Conservation (phyloP, 92 coral and sea anemone species). For the Bergia puertoricense region DNA sequence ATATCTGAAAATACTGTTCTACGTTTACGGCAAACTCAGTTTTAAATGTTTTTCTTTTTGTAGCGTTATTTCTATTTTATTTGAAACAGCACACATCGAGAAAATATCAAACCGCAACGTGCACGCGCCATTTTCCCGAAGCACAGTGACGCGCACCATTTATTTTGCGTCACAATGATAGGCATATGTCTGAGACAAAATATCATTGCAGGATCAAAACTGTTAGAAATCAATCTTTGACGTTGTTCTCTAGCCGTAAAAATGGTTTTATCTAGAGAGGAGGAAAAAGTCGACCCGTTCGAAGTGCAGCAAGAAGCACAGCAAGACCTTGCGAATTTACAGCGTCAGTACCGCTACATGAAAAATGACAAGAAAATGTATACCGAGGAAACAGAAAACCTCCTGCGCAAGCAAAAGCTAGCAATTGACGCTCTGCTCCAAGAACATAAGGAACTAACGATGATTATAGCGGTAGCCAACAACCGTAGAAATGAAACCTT, state of each 20-base stretch:
- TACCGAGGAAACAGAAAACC: constrained; percentile 86
- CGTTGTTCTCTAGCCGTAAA: background rate
- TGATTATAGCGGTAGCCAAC: constrained; percentile 70
- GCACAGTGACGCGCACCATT: constrained; percentile 1
- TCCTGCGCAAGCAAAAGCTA: constrained; percentile 76
- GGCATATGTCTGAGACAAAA: background rate
- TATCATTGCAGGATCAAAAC: background rate
- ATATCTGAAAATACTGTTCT: too few relatives aligned
- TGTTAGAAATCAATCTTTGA: background rate
- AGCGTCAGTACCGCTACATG: constrained; percentile 84
- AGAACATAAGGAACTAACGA: constrained; percentile 71
- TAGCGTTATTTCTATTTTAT: too few relatives aligned
- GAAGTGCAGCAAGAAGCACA: constrained; percentile 89
- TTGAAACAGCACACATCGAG: too few relatives aligned
- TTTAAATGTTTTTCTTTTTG: too few relatives aligned
- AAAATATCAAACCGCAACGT: background rate
- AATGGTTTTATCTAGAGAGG: constrained; percentile 64
- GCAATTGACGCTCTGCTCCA: constrained; percentile 72
- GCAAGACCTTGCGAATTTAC: constrained; percentile 80
- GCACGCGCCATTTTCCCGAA: background rate
- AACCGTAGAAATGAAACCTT: constrained; percentile 65
- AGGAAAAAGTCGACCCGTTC: constrained; percentile 77
- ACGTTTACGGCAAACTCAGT: too few relatives aligned
- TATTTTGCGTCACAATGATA: constrained; percentile 4
- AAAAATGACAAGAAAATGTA: constrained; percentile 79